Base-by-base conservation (phyloP, 2,888 invertebrate species). In the Caenorhabditis zanzibari region DNA sequence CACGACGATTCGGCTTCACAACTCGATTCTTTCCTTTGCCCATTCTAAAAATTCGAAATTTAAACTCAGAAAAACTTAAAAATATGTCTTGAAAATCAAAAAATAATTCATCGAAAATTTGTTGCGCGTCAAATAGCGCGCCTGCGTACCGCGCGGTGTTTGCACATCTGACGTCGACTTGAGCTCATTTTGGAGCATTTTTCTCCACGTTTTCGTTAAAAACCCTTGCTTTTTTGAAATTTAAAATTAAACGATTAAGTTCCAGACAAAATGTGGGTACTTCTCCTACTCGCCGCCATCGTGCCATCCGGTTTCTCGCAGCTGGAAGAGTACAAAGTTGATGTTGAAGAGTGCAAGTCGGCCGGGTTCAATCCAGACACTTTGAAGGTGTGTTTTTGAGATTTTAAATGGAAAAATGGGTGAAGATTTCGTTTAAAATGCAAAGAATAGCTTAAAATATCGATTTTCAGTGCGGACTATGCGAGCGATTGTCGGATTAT, bases 311-410 rank as follows among this genome's bases (percentile, higher is more conserved):
- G 28, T 7, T 35, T 79, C 22, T 49, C 64, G n/a, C 77, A 77
- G 16, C 14, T 68, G 5, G 86, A 84, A 19, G 86, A 86, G 41
- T 86, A 86, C 59, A 81, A 81, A 71, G 58, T 90, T 73, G 69
- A 84, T 28, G 76, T 73, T 26, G 88, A 87, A 10, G 91, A 91
- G 66, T 91, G 91, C 73, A 75, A 76, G 59, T 86, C 85, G 41
- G 85, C 87, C 10, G 91, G 91, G 7, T 90, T 90, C 66, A 87
- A 88, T 59, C 77, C 86, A 14, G 87, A 85, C 9, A 82, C 87
- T 14, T 79, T 91, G 47, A 90, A 91, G 79, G 87, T 87, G 6
- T 22, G 71, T 69, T 58, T 44, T 26, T 24, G 12, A 61, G 28
- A 19, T 9, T 22, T n/a, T n/a, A n/a, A n/a, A 5, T 7, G 22